Percentiles rank a stretch among this genome's conserved stretches.
These are phyloP conservation scores for Melanerpes aurifrons DNA, from an alignment of 2,113 vertebrate species.

Conservation along the genomic window DNA sequence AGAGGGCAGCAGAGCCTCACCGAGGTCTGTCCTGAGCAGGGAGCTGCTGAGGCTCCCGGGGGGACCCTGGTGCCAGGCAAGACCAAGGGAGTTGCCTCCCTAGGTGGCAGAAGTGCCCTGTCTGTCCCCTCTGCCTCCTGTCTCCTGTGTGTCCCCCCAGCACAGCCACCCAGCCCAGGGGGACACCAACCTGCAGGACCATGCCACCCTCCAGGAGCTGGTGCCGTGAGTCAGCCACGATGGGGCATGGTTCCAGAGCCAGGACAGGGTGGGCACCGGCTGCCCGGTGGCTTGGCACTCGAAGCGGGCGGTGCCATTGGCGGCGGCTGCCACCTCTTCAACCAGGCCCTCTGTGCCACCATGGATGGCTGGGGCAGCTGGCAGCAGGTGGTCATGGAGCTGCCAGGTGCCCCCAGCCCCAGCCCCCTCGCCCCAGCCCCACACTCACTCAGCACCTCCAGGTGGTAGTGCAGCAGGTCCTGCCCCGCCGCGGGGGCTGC, in stretches of 20 bases:
- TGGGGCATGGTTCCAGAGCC: slow-evolving; percentile 82
- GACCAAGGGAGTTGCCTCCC: background rate
- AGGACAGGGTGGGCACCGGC: slow-evolving; percentile 81
- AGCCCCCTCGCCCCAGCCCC: fast-evolving
- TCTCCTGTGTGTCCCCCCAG: fast-evolving
- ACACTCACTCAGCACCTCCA: slow-evolving; percentile 86
- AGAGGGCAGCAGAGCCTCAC: background rate
- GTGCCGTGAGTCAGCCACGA: slow-evolving; percentile 72
- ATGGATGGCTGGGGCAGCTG: slow-evolving; percentile 84
- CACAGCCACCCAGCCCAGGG: background rate
- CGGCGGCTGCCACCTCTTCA: slow-evolving; percentile 82
- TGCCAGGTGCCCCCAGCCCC: fast-evolving
- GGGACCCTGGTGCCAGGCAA: background rate
- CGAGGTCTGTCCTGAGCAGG: fast-evolving
- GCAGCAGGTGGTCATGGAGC: background rate
- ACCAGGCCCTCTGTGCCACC: slow-evolving; percentile 76
- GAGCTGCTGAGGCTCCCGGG: fast-evolving
- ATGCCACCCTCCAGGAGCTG: slow-evolving; percentile 81
- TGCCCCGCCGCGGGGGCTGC: slow-evolving; percentile 86
- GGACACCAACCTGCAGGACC: slow-evolving; percentile 79
- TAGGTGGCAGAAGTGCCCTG: fast-evolving
- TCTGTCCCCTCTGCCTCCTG: fast-evolving
- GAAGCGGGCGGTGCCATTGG: slow-evolving; percentile 80
- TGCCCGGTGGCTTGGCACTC: slow-evolving; percentile 80
- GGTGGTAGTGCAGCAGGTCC: slow-evolving; percentile 87